Conservation (phyloP, 2,113 vertebrate genomes). For the Zonotrichia leucophrys region DNA sequence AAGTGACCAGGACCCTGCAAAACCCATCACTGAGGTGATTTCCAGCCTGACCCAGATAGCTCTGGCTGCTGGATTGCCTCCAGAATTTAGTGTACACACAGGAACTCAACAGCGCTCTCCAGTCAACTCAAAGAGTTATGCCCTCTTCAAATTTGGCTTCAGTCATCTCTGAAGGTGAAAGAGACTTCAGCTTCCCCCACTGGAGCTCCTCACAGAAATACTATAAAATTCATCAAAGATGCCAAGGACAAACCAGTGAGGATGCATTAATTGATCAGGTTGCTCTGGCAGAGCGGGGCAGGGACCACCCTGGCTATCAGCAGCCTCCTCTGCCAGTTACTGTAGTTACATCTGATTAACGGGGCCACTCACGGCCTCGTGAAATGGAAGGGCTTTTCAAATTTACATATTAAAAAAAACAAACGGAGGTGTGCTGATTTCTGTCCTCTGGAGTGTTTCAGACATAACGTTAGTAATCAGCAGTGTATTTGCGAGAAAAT, state of each 20-base stretch:
- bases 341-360: background rate
- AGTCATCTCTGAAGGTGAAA: background rate
- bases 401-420: background rate
- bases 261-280: background rate
- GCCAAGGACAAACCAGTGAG: background rate
- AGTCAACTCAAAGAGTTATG: background rate
- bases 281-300: background rate
- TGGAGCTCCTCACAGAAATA: background rate
- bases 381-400: background rate
- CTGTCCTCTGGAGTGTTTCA: background rate
- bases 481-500: background rate
- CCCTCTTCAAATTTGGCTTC: conserved; percentile 13
- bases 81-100: background rate
- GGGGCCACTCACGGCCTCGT: background rate
- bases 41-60: background rate
- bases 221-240: background rate
- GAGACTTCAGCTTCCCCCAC: accelerated
- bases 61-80: background rate
- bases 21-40: background rate
- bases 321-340: background rate
- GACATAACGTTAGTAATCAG: background rate
- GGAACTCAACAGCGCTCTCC: background rate
- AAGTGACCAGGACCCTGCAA: background rate
- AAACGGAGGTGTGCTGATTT: background rate
- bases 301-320: background rate